Evolutionary conservation across 2,113 vertebrate genomes (phyloP).

Genomic region (Capra hircus): DNA sequence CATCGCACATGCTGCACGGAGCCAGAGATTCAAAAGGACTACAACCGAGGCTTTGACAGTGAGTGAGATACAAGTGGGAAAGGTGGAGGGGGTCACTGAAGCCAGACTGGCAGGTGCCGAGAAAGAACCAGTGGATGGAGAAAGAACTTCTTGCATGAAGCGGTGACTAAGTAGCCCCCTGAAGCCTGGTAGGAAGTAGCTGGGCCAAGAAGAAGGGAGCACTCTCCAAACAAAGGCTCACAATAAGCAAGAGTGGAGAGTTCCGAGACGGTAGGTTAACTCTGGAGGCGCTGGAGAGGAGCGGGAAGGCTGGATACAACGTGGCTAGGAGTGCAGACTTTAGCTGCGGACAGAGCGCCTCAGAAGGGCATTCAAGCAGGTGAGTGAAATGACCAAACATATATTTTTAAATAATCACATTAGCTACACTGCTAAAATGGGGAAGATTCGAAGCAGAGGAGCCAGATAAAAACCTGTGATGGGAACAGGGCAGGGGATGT

Average conservation of each 20-base stretch:
- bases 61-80: accelerated
- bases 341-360: background rate
- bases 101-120: background rate
- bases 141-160: background rate
- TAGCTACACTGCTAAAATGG: background rate
- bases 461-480: background rate
- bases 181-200: background rate
- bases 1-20: background rate
- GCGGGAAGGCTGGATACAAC: background rate
- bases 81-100: background rate
- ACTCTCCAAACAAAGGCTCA: background rate
- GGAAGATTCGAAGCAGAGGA: background rate
- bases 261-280: accelerated
- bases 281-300: background rate
- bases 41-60: background rate
- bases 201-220: background rate
- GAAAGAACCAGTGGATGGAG: background rate
- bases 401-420: background rate
- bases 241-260: accelerated
- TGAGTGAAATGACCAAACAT: background rate
- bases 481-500: background rate
- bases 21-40: background rate
- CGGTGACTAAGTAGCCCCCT: background rate
- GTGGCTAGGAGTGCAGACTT: background rate
- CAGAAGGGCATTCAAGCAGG: background rate